Percentiles rank a stretch among this genome's conserved stretches.
Evolutionary conservation across 1,140 invertebrate species (phyloP).

Genomic region (Aricia agestis): DNA sequence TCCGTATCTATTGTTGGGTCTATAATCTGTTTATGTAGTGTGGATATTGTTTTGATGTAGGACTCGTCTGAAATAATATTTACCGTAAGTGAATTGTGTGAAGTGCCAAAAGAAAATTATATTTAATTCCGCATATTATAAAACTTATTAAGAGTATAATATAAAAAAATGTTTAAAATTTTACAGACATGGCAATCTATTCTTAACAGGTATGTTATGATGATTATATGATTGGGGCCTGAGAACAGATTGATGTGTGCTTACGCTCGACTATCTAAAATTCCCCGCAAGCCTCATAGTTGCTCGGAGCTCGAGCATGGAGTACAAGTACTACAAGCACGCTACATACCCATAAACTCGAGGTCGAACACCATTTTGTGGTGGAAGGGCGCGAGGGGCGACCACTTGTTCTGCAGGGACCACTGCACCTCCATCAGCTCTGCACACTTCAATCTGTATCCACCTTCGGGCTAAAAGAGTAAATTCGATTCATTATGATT

Average conservation of each 20-base stretch:
- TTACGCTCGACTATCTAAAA: background rate
- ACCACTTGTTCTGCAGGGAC: slow-evolving; percentile 53
- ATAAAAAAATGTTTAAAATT: background rate
- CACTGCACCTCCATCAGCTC: slow-evolving; percentile 46
- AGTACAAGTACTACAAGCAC: background rate
- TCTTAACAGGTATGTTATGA: too few species aligned
- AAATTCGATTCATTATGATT: background rate
- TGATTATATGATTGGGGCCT: too few species aligned
- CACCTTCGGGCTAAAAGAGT: slow-evolving; percentile 44
- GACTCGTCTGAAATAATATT: slow-evolving; percentile 36
- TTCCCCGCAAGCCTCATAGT: background rate
- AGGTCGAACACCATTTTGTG: slow-evolving; percentile 55
- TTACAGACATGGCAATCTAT: background rate
- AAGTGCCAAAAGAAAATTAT: background rate
- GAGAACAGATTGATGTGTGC: background rate
- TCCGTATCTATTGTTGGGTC: slow-evolving; percentile 47
- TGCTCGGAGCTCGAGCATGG: background rate
- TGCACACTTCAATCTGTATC: slow-evolving; percentile 50
- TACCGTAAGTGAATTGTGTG: background rate
- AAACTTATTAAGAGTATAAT: too few species aligned
- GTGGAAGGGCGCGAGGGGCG: slow-evolving; percentile 44
- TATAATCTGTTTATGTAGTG: slow-evolving; percentile 43
- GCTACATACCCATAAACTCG: slow-evolving; percentile 50
- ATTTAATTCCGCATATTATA: background rate
- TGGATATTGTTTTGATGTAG: slow-evolving; percentile 47